Percentiles rank a stretch among this genome's conserved stretches.
phyloP scores from a whole-genome alignment of 2,113 vertebrate species.

The Phyllostomus discolor region DNA sequence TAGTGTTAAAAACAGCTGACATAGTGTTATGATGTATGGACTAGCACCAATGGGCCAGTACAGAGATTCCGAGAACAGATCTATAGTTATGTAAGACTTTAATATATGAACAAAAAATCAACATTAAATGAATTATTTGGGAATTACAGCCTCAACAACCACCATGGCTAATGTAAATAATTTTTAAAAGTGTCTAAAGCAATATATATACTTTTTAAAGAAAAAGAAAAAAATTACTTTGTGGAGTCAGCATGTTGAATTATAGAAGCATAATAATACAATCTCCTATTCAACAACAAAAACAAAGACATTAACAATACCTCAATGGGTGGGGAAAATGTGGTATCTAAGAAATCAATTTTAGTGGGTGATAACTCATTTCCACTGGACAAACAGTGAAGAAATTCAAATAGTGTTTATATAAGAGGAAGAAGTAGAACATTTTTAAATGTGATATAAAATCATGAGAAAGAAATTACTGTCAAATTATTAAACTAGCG shows the following conservation, averaged over 20 bases:
- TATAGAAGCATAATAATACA: too few species aligned
- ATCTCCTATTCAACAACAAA: too few species aligned
- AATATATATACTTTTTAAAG: background rate
- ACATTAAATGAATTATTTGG: fast-evolving
- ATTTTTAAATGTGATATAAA: fast-evolving
- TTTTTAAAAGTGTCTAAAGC: background rate
- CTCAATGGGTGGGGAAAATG: fast-evolving
- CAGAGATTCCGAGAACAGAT: fast-evolving
- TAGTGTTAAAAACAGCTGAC: fast-evolving
- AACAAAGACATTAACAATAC: too few species aligned
- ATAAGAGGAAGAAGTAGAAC: fast-evolving
- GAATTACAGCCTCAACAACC: fast-evolving
- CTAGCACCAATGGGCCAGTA: fast-evolving
- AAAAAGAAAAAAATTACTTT: background rate
- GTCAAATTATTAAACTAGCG: background rate
- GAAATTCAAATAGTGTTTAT: fast-evolving
- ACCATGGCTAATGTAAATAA: fast-evolving
- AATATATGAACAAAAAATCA: fast-evolving
- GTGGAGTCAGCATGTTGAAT: background rate
- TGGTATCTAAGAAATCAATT: background rate
- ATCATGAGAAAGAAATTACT: fast-evolving
- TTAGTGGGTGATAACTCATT: fast-evolving
- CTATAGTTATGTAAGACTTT: fast-evolving
- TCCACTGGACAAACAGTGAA: fast-evolving
- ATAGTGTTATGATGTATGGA: fast-evolving